These are phyloP conservation scores for Bombylius major DNA, from an alignment of 2,888 invertebrate species.

Conservation along the genomic window DNA sequence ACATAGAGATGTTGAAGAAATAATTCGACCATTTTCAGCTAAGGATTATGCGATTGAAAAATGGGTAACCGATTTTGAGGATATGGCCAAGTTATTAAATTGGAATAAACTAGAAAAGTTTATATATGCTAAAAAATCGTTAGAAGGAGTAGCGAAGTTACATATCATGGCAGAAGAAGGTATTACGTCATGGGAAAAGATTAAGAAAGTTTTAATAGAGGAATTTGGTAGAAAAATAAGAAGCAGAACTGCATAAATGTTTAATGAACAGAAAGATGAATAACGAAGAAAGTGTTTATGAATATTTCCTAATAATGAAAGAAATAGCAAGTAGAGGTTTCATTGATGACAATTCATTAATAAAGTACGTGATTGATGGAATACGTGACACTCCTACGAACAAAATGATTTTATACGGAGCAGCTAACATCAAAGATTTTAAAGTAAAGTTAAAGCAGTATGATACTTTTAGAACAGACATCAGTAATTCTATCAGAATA, in stretches of 20 bases:
- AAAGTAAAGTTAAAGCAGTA: neutral
- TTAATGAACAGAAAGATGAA: neutral
- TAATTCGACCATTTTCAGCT: neutral
- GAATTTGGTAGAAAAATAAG: neutral
- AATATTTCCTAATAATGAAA: neutral
- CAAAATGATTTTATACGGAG: neutral
- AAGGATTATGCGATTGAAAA: neutral
- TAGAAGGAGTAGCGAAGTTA: neutral
- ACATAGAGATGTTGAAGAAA: neutral
- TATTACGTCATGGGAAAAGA: neutral
- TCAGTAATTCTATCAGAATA: too few species aligned
- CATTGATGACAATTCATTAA: neutral
- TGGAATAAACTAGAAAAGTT: neutral
- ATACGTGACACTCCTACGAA: neutral
- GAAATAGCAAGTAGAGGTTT: neutral
- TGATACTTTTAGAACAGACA: neutral
- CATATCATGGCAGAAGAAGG: neutral
- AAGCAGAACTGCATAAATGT: neutral
- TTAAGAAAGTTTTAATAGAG: neutral
- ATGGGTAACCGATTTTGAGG: neutral
- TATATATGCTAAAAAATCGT: neutral
- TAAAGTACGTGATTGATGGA: neutral
- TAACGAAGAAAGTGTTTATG: too few species aligned
- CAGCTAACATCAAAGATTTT: neutral
- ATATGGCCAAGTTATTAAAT: neutral